Evolutionary conservation across 2,113 vertebrate genomes (phyloP).

Genomic region (Ornithorhynchus anatinus): DNA sequence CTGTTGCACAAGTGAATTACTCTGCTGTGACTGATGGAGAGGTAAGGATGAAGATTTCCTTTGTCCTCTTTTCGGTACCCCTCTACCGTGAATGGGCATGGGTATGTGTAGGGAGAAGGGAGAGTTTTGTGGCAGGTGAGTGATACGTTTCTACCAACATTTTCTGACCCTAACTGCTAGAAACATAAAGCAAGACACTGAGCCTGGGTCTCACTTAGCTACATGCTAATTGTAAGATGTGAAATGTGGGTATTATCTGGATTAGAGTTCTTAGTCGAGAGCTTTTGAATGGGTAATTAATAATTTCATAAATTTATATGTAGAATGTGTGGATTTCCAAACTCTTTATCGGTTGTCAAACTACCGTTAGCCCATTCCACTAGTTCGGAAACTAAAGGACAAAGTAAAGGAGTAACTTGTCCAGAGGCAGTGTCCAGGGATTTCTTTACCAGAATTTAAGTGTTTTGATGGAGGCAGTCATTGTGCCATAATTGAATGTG

Average conservation of each 20-base stretch:
- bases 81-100: too few relatives aligned
- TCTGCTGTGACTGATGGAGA: conserved; percentile 93
- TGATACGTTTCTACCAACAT: not conserved
- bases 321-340: too few relatives aligned
- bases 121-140: not conserved
- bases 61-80: not conserved
- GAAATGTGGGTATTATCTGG: not conserved
- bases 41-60: conserved; percentile 69
- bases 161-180: not conserved
- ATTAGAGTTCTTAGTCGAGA: not conserved
- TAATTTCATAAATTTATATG: not conserved
- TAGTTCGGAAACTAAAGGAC: too few relatives aligned
- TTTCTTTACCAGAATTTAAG: too few relatives aligned
- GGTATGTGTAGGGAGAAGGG: not conserved
- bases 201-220: too few relatives aligned
- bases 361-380: too few relatives aligned
- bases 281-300: not conserved
- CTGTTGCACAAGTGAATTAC: conserved; percentile 96
- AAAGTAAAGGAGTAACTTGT: too few relatives aligned
- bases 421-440: too few relatives aligned
- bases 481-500: too few relatives aligned
- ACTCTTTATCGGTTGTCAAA: too few relatives aligned
- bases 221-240: not conserved
- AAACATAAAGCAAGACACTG: not conserved
- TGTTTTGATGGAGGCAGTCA: too few relatives aligned